Evolutionary conservation across 2,113 vertebrate genomes (phyloP).

Genomic region (Daphoenositta chrysoptera): DNA sequence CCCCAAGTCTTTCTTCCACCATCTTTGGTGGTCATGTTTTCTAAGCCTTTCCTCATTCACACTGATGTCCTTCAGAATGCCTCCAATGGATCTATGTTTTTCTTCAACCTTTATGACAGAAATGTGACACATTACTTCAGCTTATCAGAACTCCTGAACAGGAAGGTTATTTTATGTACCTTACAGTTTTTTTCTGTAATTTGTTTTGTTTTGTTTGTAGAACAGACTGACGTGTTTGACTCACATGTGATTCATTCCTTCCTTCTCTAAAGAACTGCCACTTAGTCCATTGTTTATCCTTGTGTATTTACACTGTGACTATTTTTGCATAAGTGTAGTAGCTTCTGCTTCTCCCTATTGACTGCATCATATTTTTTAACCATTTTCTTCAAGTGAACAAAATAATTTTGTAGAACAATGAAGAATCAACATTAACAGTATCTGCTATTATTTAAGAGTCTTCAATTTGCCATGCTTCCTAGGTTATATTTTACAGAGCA

Average conservation of each 20-base stretch:
- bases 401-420: not conserved
- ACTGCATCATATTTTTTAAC: not conserved
- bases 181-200: not conserved
- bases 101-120: not conserved
- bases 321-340: not conserved
- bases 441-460: not conserved
- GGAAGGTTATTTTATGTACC: not conserved
- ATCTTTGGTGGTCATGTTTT: not conserved
- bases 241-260: not conserved
- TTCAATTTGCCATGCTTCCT: not conserved
- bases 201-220: not conserved
- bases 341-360: not conserved
- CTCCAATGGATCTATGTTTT: not conserved
- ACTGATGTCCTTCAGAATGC: not conserved
- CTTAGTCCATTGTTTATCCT: not conserved
- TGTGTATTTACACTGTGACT: not conserved
- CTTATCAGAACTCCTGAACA: not conserved
- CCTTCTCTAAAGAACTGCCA: not conserved
- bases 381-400: not conserved
- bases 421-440: not conserved
- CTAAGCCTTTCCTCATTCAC: not conserved
- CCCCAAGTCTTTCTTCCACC: not conserved
- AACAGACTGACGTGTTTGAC: not conserved
- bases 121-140: not conserved
- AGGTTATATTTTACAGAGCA: not conserved